Conservation (phyloP, 2,113 vertebrate genomes). For the Nerophis ophidion region DNA sequence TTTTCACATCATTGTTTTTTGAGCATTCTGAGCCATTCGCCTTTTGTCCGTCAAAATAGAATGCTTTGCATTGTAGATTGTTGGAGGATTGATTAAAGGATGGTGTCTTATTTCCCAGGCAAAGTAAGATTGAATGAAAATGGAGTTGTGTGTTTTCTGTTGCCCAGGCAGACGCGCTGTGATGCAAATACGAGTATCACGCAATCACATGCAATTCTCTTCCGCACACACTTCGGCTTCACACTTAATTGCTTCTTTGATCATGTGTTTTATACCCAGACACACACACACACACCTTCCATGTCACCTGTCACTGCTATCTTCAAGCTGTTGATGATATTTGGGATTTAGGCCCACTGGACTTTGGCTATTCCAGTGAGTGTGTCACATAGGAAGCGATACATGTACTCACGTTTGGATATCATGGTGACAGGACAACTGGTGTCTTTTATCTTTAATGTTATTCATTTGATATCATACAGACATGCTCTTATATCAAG, state of each 20-base stretch:
- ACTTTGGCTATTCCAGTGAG: constrained; percentile 29
- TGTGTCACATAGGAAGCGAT: constrained; percentile 24
- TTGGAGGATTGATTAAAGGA: constrained; percentile 27
- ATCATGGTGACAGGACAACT: constrained; percentile 37
- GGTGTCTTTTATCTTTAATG: background rate
- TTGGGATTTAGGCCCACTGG: constrained; percentile 47
- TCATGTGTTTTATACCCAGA: constrained; percentile 7
- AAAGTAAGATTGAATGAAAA: constrained; percentile 23
- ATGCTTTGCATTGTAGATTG: constrained; percentile 13
- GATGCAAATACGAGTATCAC: constrained; percentile 8
- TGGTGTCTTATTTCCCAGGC: constrained; percentile 5
- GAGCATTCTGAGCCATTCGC: constrained; percentile 11
- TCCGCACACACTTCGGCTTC: background rate
- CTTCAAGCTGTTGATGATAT: constrained; percentile 45
- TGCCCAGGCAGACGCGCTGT: background rate
- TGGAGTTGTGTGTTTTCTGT: constrained; percentile 9
- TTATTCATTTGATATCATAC: background rate
- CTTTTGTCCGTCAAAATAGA: constrained; percentile 15
- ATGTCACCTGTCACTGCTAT: constrained; percentile 39
- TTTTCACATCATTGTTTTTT: constrained; percentile 16
- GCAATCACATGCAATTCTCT: constrained; percentile 26
- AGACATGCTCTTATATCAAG: background rate
- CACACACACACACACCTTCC: constrained; percentile 15
- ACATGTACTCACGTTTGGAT: constrained; percentile 35
- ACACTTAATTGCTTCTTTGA: constrained; percentile 29